A percentile compares a stretch with the other conserved stretches of the same genome.
These are phyloP conservation scores for Eidolon dupreanum DNA, from an alignment of 2,797 vertebrate species.

Conservation along the genomic window DNA sequence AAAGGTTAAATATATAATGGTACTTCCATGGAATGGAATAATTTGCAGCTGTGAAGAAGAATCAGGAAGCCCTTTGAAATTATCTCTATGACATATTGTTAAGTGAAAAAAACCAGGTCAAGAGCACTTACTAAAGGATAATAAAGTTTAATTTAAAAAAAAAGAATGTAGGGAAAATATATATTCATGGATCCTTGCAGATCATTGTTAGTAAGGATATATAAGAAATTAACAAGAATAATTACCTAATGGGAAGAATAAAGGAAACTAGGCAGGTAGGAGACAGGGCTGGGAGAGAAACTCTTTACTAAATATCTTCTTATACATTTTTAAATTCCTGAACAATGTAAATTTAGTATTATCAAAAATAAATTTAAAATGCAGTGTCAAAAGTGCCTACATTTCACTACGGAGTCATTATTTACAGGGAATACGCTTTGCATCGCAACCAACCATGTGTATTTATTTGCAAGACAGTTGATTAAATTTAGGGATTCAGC, in stretches of 20 bases:
- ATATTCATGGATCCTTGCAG: background rate
- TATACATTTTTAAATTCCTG: background rate
- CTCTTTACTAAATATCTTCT: conserved; percentile 1
- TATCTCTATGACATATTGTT: background rate
- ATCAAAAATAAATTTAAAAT: conserved; percentile 54
- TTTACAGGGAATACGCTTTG: background rate
- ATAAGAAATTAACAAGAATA: background rate
- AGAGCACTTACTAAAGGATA: background rate
- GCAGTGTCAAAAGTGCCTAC: background rate
- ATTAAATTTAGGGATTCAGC: background rate
- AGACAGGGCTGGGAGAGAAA: background rate
- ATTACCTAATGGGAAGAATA: background rate
- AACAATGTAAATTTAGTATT: background rate
- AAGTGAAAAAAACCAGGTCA: background rate
- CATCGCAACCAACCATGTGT: background rate
- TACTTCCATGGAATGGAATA: background rate
- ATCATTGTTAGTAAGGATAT: background rate
- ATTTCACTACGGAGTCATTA: background rate
- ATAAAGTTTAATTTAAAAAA: too few species aligned
- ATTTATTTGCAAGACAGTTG: conserved; percentile 27
- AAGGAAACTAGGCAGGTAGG: background rate
- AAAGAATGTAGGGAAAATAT: background rate
- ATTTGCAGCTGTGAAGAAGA: background rate
- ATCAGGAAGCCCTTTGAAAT: background rate
- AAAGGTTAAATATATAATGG: background rate